Evolutionary conservation across 92 coral and sea anemone species (phyloP).

Genomic region (Epizoanthus illoricatus): DNA sequence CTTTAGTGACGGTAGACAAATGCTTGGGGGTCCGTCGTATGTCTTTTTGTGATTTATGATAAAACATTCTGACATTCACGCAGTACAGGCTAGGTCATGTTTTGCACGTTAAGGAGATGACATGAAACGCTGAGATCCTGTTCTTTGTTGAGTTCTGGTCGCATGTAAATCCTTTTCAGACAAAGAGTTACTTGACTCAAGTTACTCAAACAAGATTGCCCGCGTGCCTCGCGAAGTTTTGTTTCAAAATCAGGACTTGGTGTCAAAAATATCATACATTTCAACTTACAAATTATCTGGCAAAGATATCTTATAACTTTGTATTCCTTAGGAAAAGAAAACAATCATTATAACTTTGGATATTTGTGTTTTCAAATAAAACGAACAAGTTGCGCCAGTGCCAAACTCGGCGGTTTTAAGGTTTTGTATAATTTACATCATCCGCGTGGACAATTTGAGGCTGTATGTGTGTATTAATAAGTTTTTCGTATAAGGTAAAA

Average conservation of each 20-base stretch:
- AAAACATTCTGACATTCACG: conserved; percentile 27
- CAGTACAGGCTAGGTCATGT: conserved; percentile 12
- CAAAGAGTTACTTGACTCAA: neutral
- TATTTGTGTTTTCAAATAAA: too few species aligned
- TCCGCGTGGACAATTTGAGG: neutral
- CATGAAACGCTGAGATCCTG: conserved; percentile 8
- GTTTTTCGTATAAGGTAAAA: neutral
- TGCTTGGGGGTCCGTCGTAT: conserved; percentile 38
- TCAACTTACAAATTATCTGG: too few species aligned
- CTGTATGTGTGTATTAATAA: neutral
- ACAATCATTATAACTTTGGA: too few species aligned
- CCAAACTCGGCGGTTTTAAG: too few species aligned
- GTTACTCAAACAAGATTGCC: neutral
- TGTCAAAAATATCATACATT: neutral
- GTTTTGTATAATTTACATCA: neutral
- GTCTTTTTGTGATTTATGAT: conserved; percentile 40
- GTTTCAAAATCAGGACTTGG: neutral
- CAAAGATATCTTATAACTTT: too few species aligned
- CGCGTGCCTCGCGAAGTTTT: neutral
- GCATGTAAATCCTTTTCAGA: neutral
- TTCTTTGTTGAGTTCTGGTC: neutral
- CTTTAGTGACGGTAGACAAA: conserved; percentile 35
- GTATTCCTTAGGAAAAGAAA: too few species aligned
- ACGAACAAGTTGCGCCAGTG: too few species aligned
- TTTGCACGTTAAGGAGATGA: conserved; percentile 29